phyloP scores from a whole-genome alignment of 2,888 invertebrate genomes.

The Cyrtodaria siliqua region DNA sequence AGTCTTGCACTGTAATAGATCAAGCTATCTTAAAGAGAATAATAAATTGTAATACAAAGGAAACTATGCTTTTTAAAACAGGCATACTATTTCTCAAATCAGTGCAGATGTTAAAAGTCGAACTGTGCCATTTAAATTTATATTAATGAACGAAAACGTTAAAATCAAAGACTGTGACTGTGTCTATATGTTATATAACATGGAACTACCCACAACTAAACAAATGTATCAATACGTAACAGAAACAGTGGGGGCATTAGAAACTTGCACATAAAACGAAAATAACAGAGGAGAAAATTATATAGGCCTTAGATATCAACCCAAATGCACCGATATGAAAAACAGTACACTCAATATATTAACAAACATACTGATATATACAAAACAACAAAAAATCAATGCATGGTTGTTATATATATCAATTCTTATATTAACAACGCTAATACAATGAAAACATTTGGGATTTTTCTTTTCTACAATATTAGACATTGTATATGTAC shows the following conservation, averaged over 20 bases:
- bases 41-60: too few relatives aligned
- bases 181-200: neutral
- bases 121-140: constrained; percentile 5
- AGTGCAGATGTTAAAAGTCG: constrained; percentile 26
- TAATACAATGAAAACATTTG: constrained; percentile 6
- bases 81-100: constrained; percentile 37
- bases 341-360: constrained; percentile 24
- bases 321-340: constrained; percentile 56
- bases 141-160: neutral
- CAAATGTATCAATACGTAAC: neutral
- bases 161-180: too few relatives aligned
- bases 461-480: constrained; percentile 15
- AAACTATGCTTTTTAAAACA: constrained; percentile 1
- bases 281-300: constrained; percentile 58
- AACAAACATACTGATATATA: too few relatives aligned
- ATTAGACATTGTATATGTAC: neutral
- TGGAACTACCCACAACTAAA: neutral
- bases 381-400: too few relatives aligned
- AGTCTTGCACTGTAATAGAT: constrained; percentile 43
- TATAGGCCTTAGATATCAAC: constrained; percentile 14
- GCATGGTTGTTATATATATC: neutral
- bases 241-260: constrained; percentile 8
- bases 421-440: neutral
- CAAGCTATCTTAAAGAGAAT: neutral
- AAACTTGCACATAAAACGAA: neutral